Percentiles rank a stretch among this genome's conserved stretches.
These are phyloP conservation scores for Dreissena polymorpha DNA, from an alignment of 1,140 invertebrate species.

Conservation along the genomic window DNA sequence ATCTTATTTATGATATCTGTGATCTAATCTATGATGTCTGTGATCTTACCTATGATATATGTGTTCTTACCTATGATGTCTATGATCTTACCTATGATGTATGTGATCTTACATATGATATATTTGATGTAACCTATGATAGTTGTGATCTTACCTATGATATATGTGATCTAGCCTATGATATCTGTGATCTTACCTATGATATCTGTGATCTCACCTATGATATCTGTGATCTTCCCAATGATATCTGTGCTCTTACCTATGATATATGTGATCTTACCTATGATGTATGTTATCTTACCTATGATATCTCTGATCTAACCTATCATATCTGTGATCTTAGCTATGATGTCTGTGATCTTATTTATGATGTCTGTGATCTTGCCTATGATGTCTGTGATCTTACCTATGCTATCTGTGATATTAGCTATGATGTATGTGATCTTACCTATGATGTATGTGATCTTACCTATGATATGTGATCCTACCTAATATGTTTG, in stretches of 20 bases:
- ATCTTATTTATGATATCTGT: slow-evolving; percentile 98
- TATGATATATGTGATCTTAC: slow-evolving; percentile 97
- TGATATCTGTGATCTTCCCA: slow-evolving; percentile 98
- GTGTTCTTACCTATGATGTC: slow-evolving; percentile 98
- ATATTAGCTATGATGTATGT: slow-evolving; percentile 98
- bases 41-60: slow-evolving; percentile 98
- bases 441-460: slow-evolving; percentile 97
- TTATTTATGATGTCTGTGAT: slow-evolving; percentile 39
- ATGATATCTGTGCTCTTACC: too few relatives aligned
- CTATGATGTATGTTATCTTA: too few relatives aligned
- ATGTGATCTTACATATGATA: slow-evolving; percentile 97
- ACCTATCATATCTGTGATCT: background rate
- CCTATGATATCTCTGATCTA: too few relatives aligned
- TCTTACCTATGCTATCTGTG: slow-evolving; percentile 97
- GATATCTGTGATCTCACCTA: slow-evolving; percentile 97
- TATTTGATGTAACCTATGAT: slow-evolving; percentile 97
- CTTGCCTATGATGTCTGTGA: slow-evolving; percentile 98
- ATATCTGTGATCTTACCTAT: slow-evolving; percentile 98
- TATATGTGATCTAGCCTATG: slow-evolving; percentile 96
- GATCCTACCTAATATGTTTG: too few relatives aligned
- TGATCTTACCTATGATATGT: slow-evolving; percentile 97
- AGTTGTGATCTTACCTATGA: slow-evolving; percentile 97
- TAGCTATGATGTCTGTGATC: background rate
- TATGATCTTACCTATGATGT: slow-evolving; percentile 97
- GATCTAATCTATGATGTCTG: slow-evolving; percentile 96